Base-by-base conservation (phyloP, 2,888 invertebrate species). In the Lobophora halterata region DNA sequence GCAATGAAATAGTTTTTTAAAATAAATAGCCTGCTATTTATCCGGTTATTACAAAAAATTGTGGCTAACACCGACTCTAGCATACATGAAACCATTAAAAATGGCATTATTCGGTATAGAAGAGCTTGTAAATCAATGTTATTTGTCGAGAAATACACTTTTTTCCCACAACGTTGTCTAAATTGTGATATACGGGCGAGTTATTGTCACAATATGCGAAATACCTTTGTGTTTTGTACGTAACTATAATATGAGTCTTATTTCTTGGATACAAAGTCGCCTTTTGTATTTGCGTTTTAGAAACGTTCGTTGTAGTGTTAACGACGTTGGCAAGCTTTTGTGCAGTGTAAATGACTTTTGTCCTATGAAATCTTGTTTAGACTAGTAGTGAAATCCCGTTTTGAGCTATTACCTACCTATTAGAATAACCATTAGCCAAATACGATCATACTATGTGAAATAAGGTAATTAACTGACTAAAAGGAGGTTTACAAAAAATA, bases 41-140 rank as follows among this genome's bases (percentile, higher is more conserved):
- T n/a, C n/a, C n/a, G n/a, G n/a, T n/a, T n/a, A n/a, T 6, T 19
- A 24, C 1, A 28, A 1, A 11, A 7, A 3, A 7, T 12, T n/a
- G n/a, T 16, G 34, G 27, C 17, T 17, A 21, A 14, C 6, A 12
- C 4, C 20, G 25, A 11, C 30, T n/a, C 12, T 28, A 21, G 6
- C 20, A 32, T 7, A 26, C 31, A 25, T 38, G 16, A 28, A n/a
- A 18, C 70, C 76, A 70, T 77, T 82, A 79, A 74, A 41, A 75
- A 66, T 49, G 26, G 27, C 40, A 35, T 45, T 33, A 45, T 45
- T 30, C 20, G 39, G 41, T 33, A 46, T 41, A 26, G 61, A 61
- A 64, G 57, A 55, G 63, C 66, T 60, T 78, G 74, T 85, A 83
- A 83, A 85, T 82, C 83, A 81, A 60, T 52, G 71, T 77, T 80